These are phyloP conservation scores for Sylvietta virens DNA, from an alignment of 2,113 vertebrate genomes.

Conservation along the genomic window DNA sequence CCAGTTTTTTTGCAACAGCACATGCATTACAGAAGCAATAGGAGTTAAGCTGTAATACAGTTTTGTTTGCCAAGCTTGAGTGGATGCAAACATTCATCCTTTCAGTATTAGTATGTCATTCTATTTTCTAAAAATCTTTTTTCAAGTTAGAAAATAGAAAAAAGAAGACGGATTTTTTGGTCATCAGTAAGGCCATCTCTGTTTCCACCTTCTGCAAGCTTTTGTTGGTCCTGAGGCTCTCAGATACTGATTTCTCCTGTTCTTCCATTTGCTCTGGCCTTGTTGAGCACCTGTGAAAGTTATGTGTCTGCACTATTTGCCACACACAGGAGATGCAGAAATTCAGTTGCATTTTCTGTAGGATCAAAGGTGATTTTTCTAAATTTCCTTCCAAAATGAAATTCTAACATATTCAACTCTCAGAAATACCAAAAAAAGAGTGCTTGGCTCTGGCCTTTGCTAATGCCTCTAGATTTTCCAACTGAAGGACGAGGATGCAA, in stretches of 20 bases:
- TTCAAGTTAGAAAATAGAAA: not conserved
- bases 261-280: not conserved
- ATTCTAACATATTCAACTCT: not conserved
- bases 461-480: not conserved
- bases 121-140: not conserved
- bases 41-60: not conserved
- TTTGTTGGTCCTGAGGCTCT: not conserved
- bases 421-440: not conserved
- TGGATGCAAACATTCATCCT: not conserved
- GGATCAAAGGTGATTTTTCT: not conserved
- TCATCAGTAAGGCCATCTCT: not conserved
- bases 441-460: not conserved
- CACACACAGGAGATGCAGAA: not conserved
- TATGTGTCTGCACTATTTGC: not conserved
- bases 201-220: not conserved
- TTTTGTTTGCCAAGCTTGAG: not conserved
- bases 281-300: not conserved
- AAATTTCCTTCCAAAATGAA: not conserved
- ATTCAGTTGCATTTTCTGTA: not conserved
- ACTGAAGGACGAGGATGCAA: not conserved
- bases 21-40: not conserved
- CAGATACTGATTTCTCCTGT: not conserved
- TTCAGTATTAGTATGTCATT: not conserved
- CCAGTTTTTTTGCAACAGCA: not conserved
- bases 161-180: not conserved